These are phyloP conservation scores for Telmatochromis bifrenatus DNA, from an alignment of 2,113 vertebrate species.

Conservation along the genomic window DNA sequence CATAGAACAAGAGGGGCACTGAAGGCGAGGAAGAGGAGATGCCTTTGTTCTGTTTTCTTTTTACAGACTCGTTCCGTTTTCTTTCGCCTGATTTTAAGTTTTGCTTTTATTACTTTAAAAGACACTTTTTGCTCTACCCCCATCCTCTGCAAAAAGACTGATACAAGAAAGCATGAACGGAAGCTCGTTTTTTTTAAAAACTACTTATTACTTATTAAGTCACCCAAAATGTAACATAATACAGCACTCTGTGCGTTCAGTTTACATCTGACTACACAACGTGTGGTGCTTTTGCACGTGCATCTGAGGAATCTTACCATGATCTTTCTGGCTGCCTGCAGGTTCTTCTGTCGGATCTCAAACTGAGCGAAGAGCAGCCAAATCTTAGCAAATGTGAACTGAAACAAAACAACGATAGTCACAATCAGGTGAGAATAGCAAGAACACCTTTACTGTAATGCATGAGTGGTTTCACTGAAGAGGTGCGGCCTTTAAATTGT, in stretches of 20 bases:
- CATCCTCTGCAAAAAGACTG: background rate
- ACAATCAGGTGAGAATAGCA: background rate
- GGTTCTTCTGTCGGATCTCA: conserved; percentile 95
- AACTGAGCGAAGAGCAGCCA: conserved; percentile 92
- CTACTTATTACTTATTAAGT: background rate
- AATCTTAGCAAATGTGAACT: conserved; percentile 98
- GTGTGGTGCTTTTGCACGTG: background rate
- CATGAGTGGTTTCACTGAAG: background rate
- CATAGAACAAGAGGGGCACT: background rate
- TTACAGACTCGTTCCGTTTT: background rate
- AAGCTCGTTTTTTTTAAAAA: background rate
- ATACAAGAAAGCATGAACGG: background rate
- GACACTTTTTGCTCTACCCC: background rate
- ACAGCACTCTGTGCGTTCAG: background rate
- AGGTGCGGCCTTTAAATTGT: background rate
- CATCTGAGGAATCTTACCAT: conserved; percentile 73
- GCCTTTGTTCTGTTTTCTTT: background rate
- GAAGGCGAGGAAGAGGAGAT: background rate
- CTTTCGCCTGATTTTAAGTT: background rate
- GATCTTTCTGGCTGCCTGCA: conserved; percentile 82
- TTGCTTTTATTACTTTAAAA: background rate
- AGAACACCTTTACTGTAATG: background rate
- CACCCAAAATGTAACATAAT: background rate
- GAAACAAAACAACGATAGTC: background rate
- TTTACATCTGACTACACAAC: background rate